Percentiles rank a stretch among this genome's conserved stretches.
phyloP scores from a whole-genome alignment of 2,797 vertebrate species.

The Numenius phaeopus region DNA sequence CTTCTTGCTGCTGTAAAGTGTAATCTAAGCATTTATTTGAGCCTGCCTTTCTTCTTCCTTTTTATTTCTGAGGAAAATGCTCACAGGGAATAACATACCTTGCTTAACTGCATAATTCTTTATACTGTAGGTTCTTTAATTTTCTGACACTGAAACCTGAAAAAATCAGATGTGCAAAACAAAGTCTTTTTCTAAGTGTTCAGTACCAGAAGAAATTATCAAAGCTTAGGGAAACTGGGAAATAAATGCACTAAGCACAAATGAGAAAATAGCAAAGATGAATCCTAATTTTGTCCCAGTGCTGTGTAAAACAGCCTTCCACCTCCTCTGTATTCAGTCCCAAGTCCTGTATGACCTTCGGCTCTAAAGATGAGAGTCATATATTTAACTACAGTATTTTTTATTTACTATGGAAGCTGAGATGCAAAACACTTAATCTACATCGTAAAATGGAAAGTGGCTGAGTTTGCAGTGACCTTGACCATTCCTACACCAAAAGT shows the following conservation, averaged over 20 bases:
- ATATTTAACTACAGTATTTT: slow-evolving; percentile 66
- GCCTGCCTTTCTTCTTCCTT: background rate
- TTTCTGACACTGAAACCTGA: background rate
- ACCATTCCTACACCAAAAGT: background rate
- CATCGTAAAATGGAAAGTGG: slow-evolving; percentile 55
- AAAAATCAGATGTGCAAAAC: background rate
- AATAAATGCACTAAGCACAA: background rate
- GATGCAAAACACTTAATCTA: slow-evolving; percentile 67
- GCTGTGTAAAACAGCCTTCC: background rate
- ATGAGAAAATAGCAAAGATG: background rate
- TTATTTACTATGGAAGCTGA: slow-evolving; percentile 67
- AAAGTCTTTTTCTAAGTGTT: background rate
- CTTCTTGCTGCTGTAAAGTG: background rate
- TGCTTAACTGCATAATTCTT: background rate
- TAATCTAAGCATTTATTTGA: slow-evolving; percentile 19
- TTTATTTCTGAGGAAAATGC: slow-evolving; percentile 16
- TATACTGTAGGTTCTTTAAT: background rate
- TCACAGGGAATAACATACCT: background rate
- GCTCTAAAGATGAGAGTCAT: slow-evolving; percentile 50
- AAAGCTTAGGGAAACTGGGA: background rate
- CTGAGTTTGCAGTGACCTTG: slow-evolving; percentile 62
- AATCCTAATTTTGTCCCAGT: background rate
- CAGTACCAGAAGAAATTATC: background rate
- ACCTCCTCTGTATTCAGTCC: slow-evolving; percentile 4
- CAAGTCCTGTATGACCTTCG: slow-evolving; percentile 40